Conservation (phyloP, 2,797 vertebrate species). For the Octomys mimax region DNA sequence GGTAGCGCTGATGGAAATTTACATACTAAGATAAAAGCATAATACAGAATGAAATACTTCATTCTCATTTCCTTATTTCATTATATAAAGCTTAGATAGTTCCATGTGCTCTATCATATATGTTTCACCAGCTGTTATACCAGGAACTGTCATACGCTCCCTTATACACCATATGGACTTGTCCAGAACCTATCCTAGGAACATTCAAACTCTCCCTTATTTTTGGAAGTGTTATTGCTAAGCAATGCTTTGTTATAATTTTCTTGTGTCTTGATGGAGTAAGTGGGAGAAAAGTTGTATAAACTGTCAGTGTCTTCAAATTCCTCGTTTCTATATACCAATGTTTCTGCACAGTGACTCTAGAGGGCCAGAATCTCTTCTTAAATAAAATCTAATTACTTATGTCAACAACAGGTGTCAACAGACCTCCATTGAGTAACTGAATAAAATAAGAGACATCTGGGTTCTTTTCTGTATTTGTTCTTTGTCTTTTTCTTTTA, state of each 20-base stretch:
- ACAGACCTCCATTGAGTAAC: not conserved
- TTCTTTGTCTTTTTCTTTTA: not conserved
- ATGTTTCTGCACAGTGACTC: not conserved
- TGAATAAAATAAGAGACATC: not conserved
- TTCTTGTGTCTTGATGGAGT: not conserved
- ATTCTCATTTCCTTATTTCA: not conserved
- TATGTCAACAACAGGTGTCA: slow-evolving; percentile 54
- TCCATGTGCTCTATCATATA: too few species aligned
- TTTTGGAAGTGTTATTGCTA: not conserved
- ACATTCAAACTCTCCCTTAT: not conserved
- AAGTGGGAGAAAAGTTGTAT: not conserved
- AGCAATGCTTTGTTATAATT: not conserved
- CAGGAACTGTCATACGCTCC: not conserved
- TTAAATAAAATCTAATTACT: slow-evolving; percentile 63
- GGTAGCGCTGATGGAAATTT: not conserved
- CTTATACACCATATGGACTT: not conserved
- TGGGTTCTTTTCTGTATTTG: not conserved
- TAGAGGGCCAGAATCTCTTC: not conserved
- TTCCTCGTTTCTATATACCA: not conserved
- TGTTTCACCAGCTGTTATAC: not conserved
- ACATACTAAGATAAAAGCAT: not conserved
- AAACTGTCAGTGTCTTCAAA: not conserved
- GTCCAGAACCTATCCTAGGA: not conserved
- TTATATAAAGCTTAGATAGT: not conserved
- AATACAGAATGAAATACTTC: not conserved